phyloP scores from a whole-genome alignment of 2,113 vertebrate genomes.

The Micronycteris hirsuta region DNA sequence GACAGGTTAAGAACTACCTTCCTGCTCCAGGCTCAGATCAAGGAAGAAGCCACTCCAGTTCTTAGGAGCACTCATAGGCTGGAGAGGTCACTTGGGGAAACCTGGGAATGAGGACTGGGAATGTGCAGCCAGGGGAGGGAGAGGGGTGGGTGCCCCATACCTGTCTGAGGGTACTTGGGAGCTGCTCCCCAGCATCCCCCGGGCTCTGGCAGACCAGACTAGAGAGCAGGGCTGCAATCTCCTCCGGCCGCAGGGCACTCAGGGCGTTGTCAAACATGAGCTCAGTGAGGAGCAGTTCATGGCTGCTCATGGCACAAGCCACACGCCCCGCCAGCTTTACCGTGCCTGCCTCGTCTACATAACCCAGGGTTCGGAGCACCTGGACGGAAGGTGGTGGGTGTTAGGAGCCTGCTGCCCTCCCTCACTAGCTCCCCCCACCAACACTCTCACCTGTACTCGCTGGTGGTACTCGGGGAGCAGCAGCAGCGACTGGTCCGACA shows the following conservation, averaged over 20 bases:
- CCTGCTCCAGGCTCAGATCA: background rate
- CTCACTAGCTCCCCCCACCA: fast-evolving
- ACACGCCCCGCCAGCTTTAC: conserved; percentile 93
- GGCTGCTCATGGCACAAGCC: conserved; percentile 93
- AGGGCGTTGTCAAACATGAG: conserved; percentile 92
- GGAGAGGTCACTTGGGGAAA: background rate
- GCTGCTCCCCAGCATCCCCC: conserved; percentile 86
- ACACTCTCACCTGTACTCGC: conserved; percentile 85
- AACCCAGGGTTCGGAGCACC: conserved; percentile 90
- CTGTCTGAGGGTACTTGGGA: conserved; percentile 88
- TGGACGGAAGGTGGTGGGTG: conserved; percentile 29
- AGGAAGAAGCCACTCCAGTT: background rate
- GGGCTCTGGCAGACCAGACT: conserved; percentile 90
- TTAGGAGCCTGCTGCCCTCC: background rate
- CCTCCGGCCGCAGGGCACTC: conserved; percentile 88
- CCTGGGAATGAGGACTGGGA: background rate
- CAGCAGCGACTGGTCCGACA: conserved; percentile 89
- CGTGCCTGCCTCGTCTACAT: conserved; percentile 85
- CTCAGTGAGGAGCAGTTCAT: conserved; percentile 92
- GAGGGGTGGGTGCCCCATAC: conserved; percentile 59
- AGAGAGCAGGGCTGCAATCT: conserved; percentile 92
- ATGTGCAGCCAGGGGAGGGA: background rate
- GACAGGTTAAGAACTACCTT: background rate
- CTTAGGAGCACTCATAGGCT: background rate
- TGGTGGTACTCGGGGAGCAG: conserved; percentile 92